phyloP scores from a whole-genome alignment of 30 jellyfish, hydroid and myxozoan genomes.

The Rhopilema esculentum region DNA sequence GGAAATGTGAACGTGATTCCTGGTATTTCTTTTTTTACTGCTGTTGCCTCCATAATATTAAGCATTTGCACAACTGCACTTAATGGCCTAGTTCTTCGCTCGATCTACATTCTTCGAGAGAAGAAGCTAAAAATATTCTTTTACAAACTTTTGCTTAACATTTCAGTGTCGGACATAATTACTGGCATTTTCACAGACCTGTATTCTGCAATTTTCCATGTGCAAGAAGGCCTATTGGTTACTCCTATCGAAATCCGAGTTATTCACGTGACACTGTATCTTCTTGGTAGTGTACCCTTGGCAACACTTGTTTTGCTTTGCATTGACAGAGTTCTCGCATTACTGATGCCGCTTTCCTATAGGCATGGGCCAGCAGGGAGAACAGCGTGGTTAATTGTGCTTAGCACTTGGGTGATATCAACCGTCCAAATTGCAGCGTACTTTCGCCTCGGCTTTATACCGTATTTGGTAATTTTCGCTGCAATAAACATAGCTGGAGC shows the following conservation, averaged over 20 bases:
- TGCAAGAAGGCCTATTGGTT: neutral
- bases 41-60: neutral
- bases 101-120: conserved; percentile 26
- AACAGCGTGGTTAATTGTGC: conserved; percentile 18
- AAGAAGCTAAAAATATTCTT: conserved; percentile 29
- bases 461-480: conserved; percentile 34
- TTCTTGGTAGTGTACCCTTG: conserved; percentile 42
- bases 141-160: conserved; percentile 27
- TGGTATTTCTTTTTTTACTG: conserved; percentile 9
- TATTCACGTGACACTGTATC: conserved; percentile 13
- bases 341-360: conserved; percentile 23
- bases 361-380: conserved; percentile 30
- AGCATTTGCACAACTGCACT: conserved; percentile 9
- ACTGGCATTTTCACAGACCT: conserved; percentile 44
- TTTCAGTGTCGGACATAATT: conserved; percentile 31
- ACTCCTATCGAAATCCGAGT: conserved; percentile 23
- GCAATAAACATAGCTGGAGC: conserved; percentile 42
- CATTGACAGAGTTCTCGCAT: conserved; percentile 28
- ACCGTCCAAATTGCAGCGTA: conserved; percentile 17
- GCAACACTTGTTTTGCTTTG: conserved; percentile 39
- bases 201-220: conserved; percentile 27
- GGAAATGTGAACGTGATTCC: conserved; percentile 19
- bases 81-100: conserved; percentile 5
- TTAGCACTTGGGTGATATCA: conserved; percentile 31
- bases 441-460: conserved; percentile 20